Percentiles rank a stretch among this genome's conserved stretches.
These are phyloP conservation scores for Austrolebias charrua DNA, from an alignment of 2,797 vertebrate genomes.

Conservation along the genomic window DNA sequence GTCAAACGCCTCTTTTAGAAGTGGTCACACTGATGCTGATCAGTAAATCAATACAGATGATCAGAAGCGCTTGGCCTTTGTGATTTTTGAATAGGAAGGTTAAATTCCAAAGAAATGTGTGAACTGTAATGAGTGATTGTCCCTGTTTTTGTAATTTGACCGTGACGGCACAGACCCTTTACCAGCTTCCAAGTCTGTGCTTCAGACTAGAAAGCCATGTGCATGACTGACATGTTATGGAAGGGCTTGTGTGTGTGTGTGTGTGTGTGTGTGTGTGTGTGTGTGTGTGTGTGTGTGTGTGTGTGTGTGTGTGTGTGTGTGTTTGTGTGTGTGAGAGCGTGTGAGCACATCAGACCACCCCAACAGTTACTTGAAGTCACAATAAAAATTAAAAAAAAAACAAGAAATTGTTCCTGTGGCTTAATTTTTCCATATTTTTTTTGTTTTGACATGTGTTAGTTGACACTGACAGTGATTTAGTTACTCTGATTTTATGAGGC, in stretches of 20 bases:
- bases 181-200: constrained; percentile 30
- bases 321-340: too few relatives aligned
- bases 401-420: neutral
- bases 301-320: too few relatives aligned
- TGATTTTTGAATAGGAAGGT: too few relatives aligned
- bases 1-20: too few relatives aligned
- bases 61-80: too few relatives aligned
- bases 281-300: neutral
- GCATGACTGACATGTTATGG: constrained; percentile 30
- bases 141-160: constrained; percentile 24
- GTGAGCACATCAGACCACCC: constrained; percentile 65
- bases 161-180: constrained; percentile 46
- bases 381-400: constrained; percentile 35
- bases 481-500: neutral
- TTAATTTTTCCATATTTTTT: constrained; percentile 13
- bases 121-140: too few relatives aligned
- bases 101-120: too few relatives aligned
- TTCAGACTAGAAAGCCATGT: constrained; percentile 34
- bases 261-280: too few relatives aligned
- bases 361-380: constrained; percentile 47
- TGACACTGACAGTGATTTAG: neutral
- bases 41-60: too few relatives aligned
- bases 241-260: neutral
- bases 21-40: too few relatives aligned
- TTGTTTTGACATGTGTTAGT: constrained; percentile 2